A percentile compares a stretch with the other conserved stretches of the same genome.
These are phyloP conservation scores for Uropsilus gracilis DNA, from an alignment of 2,113 vertebrate genomes.

Conservation along the genomic window DNA sequence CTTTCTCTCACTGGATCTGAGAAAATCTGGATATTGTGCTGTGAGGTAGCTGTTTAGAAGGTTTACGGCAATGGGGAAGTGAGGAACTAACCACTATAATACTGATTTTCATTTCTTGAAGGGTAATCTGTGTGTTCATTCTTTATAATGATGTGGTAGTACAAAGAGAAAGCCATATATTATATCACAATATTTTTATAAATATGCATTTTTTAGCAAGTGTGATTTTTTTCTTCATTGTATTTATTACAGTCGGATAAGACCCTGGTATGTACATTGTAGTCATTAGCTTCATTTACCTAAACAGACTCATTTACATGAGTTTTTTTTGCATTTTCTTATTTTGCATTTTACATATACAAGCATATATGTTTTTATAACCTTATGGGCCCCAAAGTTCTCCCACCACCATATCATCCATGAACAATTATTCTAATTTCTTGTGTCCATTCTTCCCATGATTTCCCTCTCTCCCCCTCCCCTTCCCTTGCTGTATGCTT, in stretches of 20 bases:
- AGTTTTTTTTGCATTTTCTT: background rate
- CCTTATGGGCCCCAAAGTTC: too few species aligned
- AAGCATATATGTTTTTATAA: background rate
- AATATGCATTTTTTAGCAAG: background rate
- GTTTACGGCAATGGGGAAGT: background rate
- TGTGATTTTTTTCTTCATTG: background rate
- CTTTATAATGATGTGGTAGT: background rate
- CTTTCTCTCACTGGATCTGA: background rate
- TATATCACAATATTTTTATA: background rate
- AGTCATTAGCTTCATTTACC: background rate
- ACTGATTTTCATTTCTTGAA: background rate
- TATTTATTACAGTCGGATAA: background rate
- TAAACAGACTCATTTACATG: background rate
- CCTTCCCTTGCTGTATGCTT: too few species aligned
- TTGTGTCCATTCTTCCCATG: too few species aligned
- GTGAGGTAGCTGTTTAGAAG: background rate
- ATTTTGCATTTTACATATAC: too few species aligned
- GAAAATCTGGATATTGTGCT: background rate
- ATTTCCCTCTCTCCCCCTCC: too few species aligned
- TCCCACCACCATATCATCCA: too few species aligned
- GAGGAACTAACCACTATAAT: background rate
- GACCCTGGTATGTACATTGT: fast-evolving
- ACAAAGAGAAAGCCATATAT: background rate
- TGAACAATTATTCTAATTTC: too few species aligned
- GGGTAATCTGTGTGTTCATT: background rate